Evolutionary conservation across 2,797 vertebrate species (phyloP), one percentile per base, ranked within the genome.

Genomic region (Eleutherodactylus coqui): DNA sequence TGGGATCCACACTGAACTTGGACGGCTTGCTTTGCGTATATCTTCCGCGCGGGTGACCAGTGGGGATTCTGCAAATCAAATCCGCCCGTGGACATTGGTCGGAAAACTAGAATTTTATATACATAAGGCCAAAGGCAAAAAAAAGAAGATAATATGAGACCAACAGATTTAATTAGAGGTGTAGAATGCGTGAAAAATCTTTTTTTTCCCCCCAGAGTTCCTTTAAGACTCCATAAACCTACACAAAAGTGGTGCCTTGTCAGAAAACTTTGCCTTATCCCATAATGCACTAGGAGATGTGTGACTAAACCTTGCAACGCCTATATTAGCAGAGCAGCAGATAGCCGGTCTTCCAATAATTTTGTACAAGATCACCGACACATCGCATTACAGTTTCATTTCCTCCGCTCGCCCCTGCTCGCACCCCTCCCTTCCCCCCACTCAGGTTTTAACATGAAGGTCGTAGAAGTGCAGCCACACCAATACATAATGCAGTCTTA

Each of bases 361-460:
- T 70, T 53, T 69, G 55, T 43, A 79, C 55, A 58, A 62, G 38
- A 62, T 79, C 41, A 75, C n/a, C 49, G 38, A 47, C 21, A 47
- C 45, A 55, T 75, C 41, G 24, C 45, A 53, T 70, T 85, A 51
- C 19, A 53, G 27, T 53, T 85, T 53, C 16, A 85, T 78, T 70
- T 78, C 36, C 64, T 53, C 62, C 43, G 19, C 64, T 81, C 34
- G 27, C 34, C 36, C 36, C 62, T 27, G 13, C 45, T 55, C 17
- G 27, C 32, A n/a, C 36, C 38, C 14, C 17, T 19, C 21, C 24
- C 27, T 41, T 34, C 29, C 49, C 47, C n/a, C 38, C 49, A 16
- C 32, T 72, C 34, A n/a, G n/a, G 34, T 29, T 27, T 82, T 82
- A 70, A 82, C 81, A 75, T 75, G 49, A 83, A 73, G 81, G 81